Evolutionary conservation across 2,113 vertebrate species (phyloP), one percentile per base, ranked within the genome.

Genomic region (Actenoides lindsayi): DNA sequence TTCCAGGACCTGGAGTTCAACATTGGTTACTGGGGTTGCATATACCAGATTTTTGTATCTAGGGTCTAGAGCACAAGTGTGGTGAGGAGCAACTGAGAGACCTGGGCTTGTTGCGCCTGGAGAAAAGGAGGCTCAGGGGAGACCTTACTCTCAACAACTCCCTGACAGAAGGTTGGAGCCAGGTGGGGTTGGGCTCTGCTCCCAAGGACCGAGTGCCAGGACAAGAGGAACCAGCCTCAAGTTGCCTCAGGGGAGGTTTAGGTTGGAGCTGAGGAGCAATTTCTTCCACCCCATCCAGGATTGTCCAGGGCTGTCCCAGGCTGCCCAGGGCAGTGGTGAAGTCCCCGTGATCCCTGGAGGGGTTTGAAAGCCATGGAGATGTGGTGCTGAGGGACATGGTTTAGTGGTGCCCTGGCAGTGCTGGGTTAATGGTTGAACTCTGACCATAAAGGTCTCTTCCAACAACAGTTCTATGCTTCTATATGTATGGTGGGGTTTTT

Each of bases 21-120:
- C 3, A 0, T 25, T 21, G 18, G 2, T 41, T 48, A 4, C 25
- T 6, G 46, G 42, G 10, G 2, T 78, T 71, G 42, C 6, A 3
- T 0, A 5, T 13, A 42, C 27, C 23, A 4, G 1, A 2, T 75
- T 80, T 73, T 71, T 16, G 13, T 57, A 33, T 19, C 25, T 16
- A 56, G 53, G 28, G 16, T 56, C 53, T 53, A 53, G 51, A 53
- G 27, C 25, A 53, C 25, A 28, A 53, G 51, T 31, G 9, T n/a
- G 17, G 19, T 57, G 31, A 57, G 31, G 56, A 57, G 56, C 31
- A 21, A 31, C 31, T 57, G 56, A 57, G 31, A 33, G 56, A 21
- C 11, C 33, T 57, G 56, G 18, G 56, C 16, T 33, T 33, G 33
- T 57, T n/a, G 3, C 20, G 56, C 18, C 56, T 57, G 56, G 56